phyloP scores from a whole-genome alignment of 1,140 invertebrate genomes.

The Eciton burchellii region DNA sequence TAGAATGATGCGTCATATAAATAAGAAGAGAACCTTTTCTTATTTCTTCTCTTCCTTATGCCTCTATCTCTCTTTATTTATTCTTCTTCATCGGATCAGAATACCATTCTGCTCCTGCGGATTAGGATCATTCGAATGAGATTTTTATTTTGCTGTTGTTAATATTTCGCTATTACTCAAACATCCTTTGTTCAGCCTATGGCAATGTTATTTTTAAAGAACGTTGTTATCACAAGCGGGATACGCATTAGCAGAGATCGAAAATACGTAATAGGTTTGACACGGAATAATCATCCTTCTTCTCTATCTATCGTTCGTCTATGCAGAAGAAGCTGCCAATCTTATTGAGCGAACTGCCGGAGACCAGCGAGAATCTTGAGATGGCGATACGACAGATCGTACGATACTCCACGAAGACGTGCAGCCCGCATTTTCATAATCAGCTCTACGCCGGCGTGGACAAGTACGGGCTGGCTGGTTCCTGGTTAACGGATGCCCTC shows the following conservation, averaged over 20 bases:
- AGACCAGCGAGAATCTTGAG: constrained; percentile 85
- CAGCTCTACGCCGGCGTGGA: constrained; percentile 92
- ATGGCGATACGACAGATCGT: constrained; percentile 87
- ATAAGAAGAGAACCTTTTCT: too few relatives aligned
- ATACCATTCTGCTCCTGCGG: too few relatives aligned
- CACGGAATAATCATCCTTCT: neutral
- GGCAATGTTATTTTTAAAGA: too few relatives aligned
- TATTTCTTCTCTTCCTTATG: too few relatives aligned
- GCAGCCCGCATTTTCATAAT: constrained; percentile 90
- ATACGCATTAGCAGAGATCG: too few relatives aligned
- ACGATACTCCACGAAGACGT: constrained; percentile 90
- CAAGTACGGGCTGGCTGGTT: constrained; percentile 90
- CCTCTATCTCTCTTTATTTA: too few relatives aligned
- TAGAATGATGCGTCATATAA: neutral
- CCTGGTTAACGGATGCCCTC: constrained; percentile 91
- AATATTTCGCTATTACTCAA: too few relatives aligned
- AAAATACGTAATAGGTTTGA: neutral
- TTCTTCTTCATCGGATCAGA: too few relatives aligned
- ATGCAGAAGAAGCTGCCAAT: constrained; percentile 84
- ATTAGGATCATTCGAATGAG: too few relatives aligned
- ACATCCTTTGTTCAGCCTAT: too few relatives aligned
- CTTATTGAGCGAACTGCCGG: constrained; percentile 83
- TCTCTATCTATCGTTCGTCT: neutral
- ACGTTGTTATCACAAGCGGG: too few relatives aligned
- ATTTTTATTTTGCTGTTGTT: too few relatives aligned